Evolutionary conservation across 2,888 invertebrate species (phyloP), one percentile per base, ranked within the genome.

Genomic region (Melinopterus prodromus): DNA sequence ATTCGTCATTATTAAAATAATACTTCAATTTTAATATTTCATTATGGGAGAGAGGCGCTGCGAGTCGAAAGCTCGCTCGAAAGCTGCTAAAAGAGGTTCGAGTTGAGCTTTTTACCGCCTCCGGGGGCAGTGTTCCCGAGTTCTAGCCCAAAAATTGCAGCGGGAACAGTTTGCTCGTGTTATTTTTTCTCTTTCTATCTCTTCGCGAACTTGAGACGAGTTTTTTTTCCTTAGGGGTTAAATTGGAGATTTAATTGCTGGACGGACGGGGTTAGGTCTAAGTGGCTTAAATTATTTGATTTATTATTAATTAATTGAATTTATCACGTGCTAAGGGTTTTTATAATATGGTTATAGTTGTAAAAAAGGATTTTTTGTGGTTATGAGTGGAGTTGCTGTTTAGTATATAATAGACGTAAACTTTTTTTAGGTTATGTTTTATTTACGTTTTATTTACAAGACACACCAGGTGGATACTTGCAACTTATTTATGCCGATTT

Each of bases 1-100:
- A 89, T 89, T 89, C 89, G 89, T 89, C 89, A 89, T 89, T 89
- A 89, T 89, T 89, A 88, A 89, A 89, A 88, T 89, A 88, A 89
- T 88, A 86, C 88, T 88, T 88, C 87, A 89, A 88, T 89, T 89
- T 89, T 89, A 89, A 89, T 89, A 89, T 89, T 89, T 88, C 89
- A 89, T 89, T 89, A 88, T 83, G 53, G 53, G 53, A 53, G 53
- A 7, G 53, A 12, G 53, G 53, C 53, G 53, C 53, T 2, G 1
- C 53, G 53, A 53, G 53, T 53, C 53, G 53, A 53, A 53, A 53
- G 53, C 53, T 53, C 9, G 12, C 9, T 53, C 53, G 53, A 53
- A 53, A 53, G 53, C 53, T 53, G 7, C 53, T 53, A 53, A 53
- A 53, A 53, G 53, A 53, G 53, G 53, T 53, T 53, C 53, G 53